Evolutionary conservation across 2,113 vertebrate species (phyloP).

Genomic region (Tapirus terrestris): DNA sequence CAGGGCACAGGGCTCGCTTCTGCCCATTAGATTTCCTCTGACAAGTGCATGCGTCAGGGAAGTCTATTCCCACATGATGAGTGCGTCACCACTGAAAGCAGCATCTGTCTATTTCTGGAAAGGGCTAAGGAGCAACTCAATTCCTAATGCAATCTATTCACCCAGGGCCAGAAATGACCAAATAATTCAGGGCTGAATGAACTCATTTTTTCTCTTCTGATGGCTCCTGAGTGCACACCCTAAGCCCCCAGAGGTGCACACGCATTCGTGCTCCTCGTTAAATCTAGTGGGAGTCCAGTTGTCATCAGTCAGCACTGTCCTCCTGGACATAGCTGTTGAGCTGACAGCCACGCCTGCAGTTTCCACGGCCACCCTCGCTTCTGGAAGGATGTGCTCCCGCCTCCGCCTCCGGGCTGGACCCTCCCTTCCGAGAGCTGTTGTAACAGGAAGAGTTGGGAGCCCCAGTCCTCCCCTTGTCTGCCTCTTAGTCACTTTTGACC

Average conservation of each 20-base stretch:
- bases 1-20: constrained; percentile 45
- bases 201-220: not conserved
- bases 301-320: rapidly evolving
- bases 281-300: rapidly evolving
- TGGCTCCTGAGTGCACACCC: not conserved
- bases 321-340: not conserved
- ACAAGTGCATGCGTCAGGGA: constrained; percentile 41
- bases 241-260: not conserved
- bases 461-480: rapidly evolving
- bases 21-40: constrained; percentile 14
- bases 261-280: rapidly evolving
- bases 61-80: not conserved
- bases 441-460: not conserved
- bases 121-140: constrained; percentile 34
- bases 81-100: not conserved
- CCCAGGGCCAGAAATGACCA: constrained; percentile 39
- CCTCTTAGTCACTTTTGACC: not conserved
- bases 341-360: rapidly evolving
- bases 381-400: not conserved
- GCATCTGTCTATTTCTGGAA: constrained; percentile 70
- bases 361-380: rapidly evolving
- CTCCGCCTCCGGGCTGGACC: not conserved
- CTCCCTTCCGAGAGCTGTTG: not conserved
- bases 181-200: constrained; percentile 8
- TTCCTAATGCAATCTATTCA: constrained; percentile 39